Conservation (phyloP, 35 echinoderm and acorn worm species). For the Ophiothrix spiculata region DNA sequence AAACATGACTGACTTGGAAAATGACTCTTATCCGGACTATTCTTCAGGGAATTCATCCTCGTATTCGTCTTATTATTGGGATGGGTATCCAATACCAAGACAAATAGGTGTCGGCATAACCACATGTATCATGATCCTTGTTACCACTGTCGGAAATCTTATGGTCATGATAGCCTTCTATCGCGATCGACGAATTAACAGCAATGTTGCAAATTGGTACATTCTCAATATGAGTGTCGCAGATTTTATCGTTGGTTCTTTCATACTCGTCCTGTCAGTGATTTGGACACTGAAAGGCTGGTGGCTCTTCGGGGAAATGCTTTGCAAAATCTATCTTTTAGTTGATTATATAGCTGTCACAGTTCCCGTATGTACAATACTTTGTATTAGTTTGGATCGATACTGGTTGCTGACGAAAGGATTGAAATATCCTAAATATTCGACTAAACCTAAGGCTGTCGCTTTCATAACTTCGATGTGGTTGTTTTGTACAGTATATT, state of each 20-base stretch:
- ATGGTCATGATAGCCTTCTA: constrained; percentile 38
- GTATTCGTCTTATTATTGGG: neutral
- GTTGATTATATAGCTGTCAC: constrained; percentile 52
- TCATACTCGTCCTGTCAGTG: constrained; percentile 48
- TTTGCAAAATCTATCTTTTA: constrained; percentile 62
- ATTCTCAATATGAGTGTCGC: constrained; percentile 60
- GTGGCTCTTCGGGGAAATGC: constrained; percentile 55
- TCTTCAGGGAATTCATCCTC: neutral
- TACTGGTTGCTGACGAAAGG: constrained; percentile 80
- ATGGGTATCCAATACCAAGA: too few species aligned
- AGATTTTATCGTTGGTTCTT: constrained; percentile 61
- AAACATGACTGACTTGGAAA: neutral
- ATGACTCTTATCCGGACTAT: neutral
- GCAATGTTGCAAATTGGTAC: constrained; percentile 36
- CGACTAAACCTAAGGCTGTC: neutral
- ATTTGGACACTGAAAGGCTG: constrained; percentile 38
- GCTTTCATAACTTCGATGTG: neutral
- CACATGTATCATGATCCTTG: constrained; percentile 10
- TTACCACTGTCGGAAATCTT: constrained; percentile 31
- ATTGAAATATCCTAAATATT: neutral
- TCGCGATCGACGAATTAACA: constrained; percentile 16
- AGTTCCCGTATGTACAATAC: constrained; percentile 47
- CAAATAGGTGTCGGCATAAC: too few species aligned
- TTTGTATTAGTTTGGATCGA: constrained; percentile 76
- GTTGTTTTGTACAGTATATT: neutral